Evolutionary conservation across 37 sponge, comb jelly and placozoan species (phyloP).

Genomic region (Ianthella basta): DNA sequence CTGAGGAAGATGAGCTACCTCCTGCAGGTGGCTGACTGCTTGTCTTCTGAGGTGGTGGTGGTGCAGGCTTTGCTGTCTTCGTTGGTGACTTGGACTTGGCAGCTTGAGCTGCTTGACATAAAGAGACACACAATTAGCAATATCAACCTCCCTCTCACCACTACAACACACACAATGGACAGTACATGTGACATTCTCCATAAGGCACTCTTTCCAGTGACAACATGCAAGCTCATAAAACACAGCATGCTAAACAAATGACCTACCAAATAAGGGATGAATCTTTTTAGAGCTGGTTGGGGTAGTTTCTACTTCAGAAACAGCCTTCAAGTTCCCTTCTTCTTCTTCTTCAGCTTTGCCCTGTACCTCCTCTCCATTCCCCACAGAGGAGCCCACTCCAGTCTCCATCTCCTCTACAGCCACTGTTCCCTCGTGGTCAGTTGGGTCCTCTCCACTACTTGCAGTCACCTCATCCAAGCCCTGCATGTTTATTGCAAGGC

Average conservation of each 20-base stretch:
- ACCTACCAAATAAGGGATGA: conserved; percentile 32
- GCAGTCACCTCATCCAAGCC: not conserved
- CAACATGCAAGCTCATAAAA: not conserved
- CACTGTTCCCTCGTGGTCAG: not conserved
- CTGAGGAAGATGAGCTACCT: too few species aligned
- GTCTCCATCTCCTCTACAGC: too few species aligned
- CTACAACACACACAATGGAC: not conserved
- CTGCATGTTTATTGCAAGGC: not conserved
- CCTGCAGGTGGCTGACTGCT: too few species aligned
- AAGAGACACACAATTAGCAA: not conserved
- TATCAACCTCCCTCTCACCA: not conserved
- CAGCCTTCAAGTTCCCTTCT: not conserved
- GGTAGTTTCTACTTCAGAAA: not conserved
- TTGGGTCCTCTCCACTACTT: not conserved
- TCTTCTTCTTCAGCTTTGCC: not conserved
- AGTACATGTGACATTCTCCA: not conserved
- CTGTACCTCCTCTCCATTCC: not conserved
- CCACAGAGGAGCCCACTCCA: not conserved
- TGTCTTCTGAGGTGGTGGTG: too few species aligned
- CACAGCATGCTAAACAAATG: too few species aligned
- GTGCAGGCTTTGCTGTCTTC: too few species aligned
- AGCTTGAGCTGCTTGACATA: too few species aligned
- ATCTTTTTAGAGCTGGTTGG: not conserved
- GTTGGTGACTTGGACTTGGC: too few species aligned
- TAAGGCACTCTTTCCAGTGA: not conserved